phyloP scores from a whole-genome alignment of 2,113 vertebrate genomes.

The Bos taurus region ARS-UCD2.0 NC_037343.1:79588001-79588500 shows the following conservation, averaged over 20 bases:
- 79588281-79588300: background rate
- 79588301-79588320: background rate
- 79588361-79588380: background rate
- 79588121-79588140: background rate
- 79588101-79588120: constrained; percentile 8
- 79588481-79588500: background rate
- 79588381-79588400: background rate
- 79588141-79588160: background rate
- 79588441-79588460: background rate
- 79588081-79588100: constrained; percentile 32
- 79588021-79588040: background rate
- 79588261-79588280: background rate
- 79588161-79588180: constrained; percentile 68
- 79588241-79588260: constrained; percentile 5
- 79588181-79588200: constrained; percentile 78
- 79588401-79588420: constrained; percentile 24
- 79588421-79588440: background rate
- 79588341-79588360: background rate
- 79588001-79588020: background rate
- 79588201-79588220: constrained; percentile 81
- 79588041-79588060: background rate
- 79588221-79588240: constrained; percentile 70
- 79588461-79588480: background rate
- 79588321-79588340: background rate
- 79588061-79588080: background rate